These are phyloP conservation scores for Peromyscus maniculatus DNA, from an alignment of 2,113 vertebrate species.

Conservation along the genomic window DNA sequence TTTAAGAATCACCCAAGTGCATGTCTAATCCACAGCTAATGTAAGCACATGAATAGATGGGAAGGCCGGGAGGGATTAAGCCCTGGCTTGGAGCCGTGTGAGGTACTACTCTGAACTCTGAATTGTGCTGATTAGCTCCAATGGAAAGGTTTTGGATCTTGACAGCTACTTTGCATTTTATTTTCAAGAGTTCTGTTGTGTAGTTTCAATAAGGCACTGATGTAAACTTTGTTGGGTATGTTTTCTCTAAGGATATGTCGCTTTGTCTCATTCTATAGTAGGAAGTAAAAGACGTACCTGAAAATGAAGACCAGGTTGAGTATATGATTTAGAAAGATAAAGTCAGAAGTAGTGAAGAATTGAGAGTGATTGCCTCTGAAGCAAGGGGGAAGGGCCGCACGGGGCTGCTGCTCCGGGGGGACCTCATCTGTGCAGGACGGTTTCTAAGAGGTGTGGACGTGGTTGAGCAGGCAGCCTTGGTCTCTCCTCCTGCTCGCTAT, in stretches of 20 bases:
- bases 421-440: not conserved
- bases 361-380: not conserved
- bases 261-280: slow-evolving; percentile 33
- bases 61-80: slow-evolving; percentile 56
- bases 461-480: slow-evolving; percentile 2
- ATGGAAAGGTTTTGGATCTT: slow-evolving; percentile 72
- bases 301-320: slow-evolving; percentile 45
- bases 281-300: slow-evolving; percentile 49
- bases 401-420: not conserved
- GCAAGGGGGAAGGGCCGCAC: not conserved
- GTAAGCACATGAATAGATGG: slow-evolving; percentile 50
- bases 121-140: slow-evolving; percentile 79
- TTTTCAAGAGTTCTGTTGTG: slow-evolving; percentile 58
- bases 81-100: slow-evolving; percentile 49
- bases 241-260: slow-evolving; percentile 59
- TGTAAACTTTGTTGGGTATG: slow-evolving; percentile 48
- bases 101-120: slow-evolving; percentile 77
- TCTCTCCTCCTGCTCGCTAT: not conserved
- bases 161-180: slow-evolving; percentile 70
- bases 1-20: slow-evolving; percentile 57
- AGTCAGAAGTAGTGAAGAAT: slow-evolving; percentile 35
- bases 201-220: slow-evolving; percentile 15
- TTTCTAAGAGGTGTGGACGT: not conserved
- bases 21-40: slow-evolving; percentile 64
- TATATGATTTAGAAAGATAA: not conserved